Percentiles rank a stretch among this genome's conserved stretches.
Evolutionary conservation across 2,797 vertebrate species (phyloP).

Genomic region (Lindbergichthys nudifrons): DNA sequence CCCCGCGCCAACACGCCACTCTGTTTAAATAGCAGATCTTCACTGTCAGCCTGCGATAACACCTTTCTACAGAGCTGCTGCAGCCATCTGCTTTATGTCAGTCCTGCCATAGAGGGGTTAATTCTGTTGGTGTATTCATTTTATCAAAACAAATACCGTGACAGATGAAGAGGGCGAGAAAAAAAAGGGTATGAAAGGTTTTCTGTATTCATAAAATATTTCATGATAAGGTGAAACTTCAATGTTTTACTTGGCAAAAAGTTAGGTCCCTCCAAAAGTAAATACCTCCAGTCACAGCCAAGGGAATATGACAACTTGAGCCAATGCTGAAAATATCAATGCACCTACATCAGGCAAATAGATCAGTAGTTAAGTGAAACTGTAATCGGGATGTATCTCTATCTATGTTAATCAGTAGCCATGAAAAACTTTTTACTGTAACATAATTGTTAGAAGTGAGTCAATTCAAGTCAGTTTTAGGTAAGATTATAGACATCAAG

Average conservation of each 20-base stretch:
- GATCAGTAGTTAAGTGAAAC: neutral
- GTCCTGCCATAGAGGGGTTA: slow-evolving; percentile 74
- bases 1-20: slow-evolving; percentile 66
- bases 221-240: slow-evolving; percentile 52
- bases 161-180: slow-evolving; percentile 58
- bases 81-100: slow-evolving; percentile 81
- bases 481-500: neutral
- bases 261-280: slow-evolving; percentile 35
- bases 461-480: neutral
- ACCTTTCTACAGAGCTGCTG: slow-evolving; percentile 76
- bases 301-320: slow-evolving; percentile 14
- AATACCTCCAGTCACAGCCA: slow-evolving; percentile 18
- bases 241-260: slow-evolving; percentile 52
- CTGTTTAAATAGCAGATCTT: slow-evolving; percentile 78
- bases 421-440: neutral
- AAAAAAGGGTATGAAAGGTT: slow-evolving; percentile 31
- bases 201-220: slow-evolving; percentile 52
- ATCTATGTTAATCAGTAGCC: neutral
- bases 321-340: slow-evolving; percentile 19
- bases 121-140: slow-evolving; percentile 79
- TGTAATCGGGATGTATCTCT: neutral
- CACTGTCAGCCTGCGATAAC: slow-evolving; percentile 81
- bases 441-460: neutral
- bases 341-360: slow-evolving; percentile 1
- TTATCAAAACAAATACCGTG: slow-evolving; percentile 81